Conservation (phyloP, 1,140 invertebrate species). For the Camponotus pennsylvanicus region DNA sequence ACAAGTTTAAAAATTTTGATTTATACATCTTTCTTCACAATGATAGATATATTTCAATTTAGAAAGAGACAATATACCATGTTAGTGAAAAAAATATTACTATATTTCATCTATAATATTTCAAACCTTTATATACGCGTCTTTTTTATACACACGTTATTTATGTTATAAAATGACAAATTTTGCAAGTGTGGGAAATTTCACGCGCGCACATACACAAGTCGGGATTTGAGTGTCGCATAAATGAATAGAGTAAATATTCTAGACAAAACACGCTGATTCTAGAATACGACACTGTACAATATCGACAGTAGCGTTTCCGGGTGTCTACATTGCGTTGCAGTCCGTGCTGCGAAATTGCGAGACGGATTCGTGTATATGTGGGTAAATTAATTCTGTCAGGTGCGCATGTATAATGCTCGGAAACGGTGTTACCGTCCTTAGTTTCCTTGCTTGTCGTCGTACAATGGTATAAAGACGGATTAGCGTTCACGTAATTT, state of each 20-base stretch:
- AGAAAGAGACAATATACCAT: background rate
- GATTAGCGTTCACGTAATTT: slow-evolving; percentile 62
- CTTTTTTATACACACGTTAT: background rate
- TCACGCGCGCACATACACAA: background rate
- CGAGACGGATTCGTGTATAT: slow-evolving; percentile 49
- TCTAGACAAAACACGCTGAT: slow-evolving; percentile 9
- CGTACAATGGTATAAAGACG: slow-evolving; percentile 54
- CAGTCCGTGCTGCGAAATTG: slow-evolving; percentile 54
- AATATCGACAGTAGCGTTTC: slow-evolving; percentile 55
- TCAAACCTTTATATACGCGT: no score
- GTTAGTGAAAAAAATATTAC: background rate
- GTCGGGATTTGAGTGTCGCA: slow-evolving; percentile 2
- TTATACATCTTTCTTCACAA: background rate
- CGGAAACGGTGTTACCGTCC: slow-evolving; percentile 44
- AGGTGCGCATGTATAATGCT: slow-evolving; percentile 51
- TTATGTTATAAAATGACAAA: background rate
- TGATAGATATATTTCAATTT: background rate
- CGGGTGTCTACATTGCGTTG: slow-evolving; percentile 16
- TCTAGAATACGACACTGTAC: slow-evolving; percentile 41
- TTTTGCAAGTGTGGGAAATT: background rate
- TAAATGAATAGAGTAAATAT: slow-evolving; percentile 20
- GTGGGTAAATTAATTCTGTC: slow-evolving; percentile 56
- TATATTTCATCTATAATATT: background rate
- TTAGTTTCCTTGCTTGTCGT: slow-evolving; percentile 31
- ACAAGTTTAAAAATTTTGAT: no score